A percentile compares a stretch with the other conserved stretches of the same genome.
phyloP scores from a whole-genome alignment of 2,113 vertebrate species.

The Cathartes aura region DNA sequence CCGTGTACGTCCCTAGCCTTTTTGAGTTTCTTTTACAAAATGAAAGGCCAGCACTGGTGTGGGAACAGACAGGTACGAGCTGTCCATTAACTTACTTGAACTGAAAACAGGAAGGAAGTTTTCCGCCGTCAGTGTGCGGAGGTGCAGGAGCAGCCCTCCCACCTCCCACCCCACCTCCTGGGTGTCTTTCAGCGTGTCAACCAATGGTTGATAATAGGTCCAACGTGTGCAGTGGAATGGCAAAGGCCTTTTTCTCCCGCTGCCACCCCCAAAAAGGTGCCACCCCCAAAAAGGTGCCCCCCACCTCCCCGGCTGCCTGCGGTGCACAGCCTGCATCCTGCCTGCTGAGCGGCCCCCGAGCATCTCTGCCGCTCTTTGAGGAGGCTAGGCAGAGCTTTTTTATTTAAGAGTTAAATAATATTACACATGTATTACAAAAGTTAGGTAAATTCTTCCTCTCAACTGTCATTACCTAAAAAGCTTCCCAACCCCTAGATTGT shows the following conservation, averaged over 20 bases:
- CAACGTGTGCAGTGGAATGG: not conserved
- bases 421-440: constrained; percentile 38
- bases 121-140: not conserved
- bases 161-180: not conserved
- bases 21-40: not conserved
- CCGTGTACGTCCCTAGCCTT: rapidly evolving
- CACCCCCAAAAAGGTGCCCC: not conserved
- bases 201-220: not conserved
- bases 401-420: constrained; percentile 42
- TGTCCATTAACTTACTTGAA: not conserved
- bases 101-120: not conserved
- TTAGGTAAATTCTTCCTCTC: constrained; percentile 68
- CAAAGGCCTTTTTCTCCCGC: not conserved
- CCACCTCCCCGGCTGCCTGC: rapidly evolving
- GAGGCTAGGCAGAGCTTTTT: not conserved
- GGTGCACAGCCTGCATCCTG: not conserved
- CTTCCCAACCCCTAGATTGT: constrained; percentile 51
- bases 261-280: not conserved
- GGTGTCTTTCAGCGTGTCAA: not conserved
- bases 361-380: not conserved
- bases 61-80: not conserved
- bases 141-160: not conserved
- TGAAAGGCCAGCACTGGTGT: not conserved
- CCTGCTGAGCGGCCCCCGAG: rapidly evolving
- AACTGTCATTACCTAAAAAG: constrained; percentile 63